Base-by-base conservation (phyloP, 2,888 invertebrate species). In the Latrodectus hesperus region DNA sequence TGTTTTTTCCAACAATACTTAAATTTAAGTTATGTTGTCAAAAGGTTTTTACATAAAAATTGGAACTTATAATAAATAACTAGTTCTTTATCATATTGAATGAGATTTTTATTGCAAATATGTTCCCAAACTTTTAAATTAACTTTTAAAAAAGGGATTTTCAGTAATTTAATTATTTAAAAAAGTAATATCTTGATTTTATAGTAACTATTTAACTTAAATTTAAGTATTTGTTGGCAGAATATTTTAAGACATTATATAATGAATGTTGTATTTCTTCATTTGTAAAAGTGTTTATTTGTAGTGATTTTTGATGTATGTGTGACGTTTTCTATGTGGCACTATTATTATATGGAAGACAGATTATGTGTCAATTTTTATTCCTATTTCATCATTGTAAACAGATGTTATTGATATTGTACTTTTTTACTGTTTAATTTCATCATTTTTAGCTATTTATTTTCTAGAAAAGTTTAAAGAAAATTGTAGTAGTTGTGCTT, bases 271-370 rank as follows among this genome's bases (percentile, higher is more conserved):
- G 53, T 38, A 76, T 73, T 22, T 17, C 78, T 72, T 52, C 14
- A 65, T 80, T 80, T 74, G 76, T 75, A 60, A 74, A 65, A 64
- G 11, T 71, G 38, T 60, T 60, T 11, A 74, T 79, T 86, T 72
- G 76, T 86, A 76, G 86, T 81, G 81, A 65, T 73, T 87, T 81
- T 82, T 70, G 76, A 71, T 49, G 73, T 87, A 80, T 82, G 65
- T 87, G 72, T 81, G 81, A 77, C 71, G 81, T 80, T 87, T 87
- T 87, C 17, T 81, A 81, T 87, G 86, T 87, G 70, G 53, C 52
- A 64, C 76, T 68, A 71, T 77, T 79, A 85, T 53, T 65, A 65
- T 65, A 38, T n/a, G 26, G 14, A 76, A 77, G 26, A 72, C 52
- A 70, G 65, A 71, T 86, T 76, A 81, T 82, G 76, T 87, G 81